A percentile compares a stretch with the other conserved stretches of the same genome.
phyloP scores from a whole-genome alignment of 2,888 invertebrate genomes.

The Punctoribates punctum region DNA sequence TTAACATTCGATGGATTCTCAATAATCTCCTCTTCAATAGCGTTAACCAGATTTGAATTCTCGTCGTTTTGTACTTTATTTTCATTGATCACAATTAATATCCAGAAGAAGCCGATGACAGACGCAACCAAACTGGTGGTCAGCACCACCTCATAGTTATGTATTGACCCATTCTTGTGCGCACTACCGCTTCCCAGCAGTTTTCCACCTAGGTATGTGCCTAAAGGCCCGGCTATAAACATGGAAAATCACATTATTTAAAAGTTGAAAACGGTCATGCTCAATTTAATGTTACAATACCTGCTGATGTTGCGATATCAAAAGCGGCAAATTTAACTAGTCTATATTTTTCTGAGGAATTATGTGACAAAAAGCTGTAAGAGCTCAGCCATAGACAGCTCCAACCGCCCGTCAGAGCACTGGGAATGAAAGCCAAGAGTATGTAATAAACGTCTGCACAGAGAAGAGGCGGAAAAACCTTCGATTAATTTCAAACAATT shows the following conservation, averaged over 20 bases:
- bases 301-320: not conserved
- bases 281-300: too few species aligned
- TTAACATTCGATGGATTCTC: not conserved
- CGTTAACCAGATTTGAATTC: not conserved
- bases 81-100: slow-evolving; percentile 13
- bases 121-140: not conserved
- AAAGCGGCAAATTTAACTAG: not conserved
- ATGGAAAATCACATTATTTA: too few species aligned
- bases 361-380: slow-evolving; percentile 26
- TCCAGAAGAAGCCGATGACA: not conserved
- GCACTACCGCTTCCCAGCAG: not conserved
- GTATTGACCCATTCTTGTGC: not conserved
- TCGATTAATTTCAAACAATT: not conserved
- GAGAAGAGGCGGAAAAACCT: too few species aligned
- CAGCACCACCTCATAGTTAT: slow-evolving; percentile 13
- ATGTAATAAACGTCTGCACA: slow-evolving; percentile 9
- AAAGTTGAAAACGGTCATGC: too few species aligned
- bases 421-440: not conserved
- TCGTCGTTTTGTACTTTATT: not conserved
- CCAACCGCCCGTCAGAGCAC: not conserved
- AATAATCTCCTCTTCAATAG: not conserved
- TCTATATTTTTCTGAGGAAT: not conserved
- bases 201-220: slow-evolving; percentile 14
- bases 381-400: not conserved
- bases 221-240: slow-evolving; percentile 6